Evolutionary conservation across 2,113 vertebrate genomes (phyloP).

Genomic region (Nothobranchius furzeri): DNA sequence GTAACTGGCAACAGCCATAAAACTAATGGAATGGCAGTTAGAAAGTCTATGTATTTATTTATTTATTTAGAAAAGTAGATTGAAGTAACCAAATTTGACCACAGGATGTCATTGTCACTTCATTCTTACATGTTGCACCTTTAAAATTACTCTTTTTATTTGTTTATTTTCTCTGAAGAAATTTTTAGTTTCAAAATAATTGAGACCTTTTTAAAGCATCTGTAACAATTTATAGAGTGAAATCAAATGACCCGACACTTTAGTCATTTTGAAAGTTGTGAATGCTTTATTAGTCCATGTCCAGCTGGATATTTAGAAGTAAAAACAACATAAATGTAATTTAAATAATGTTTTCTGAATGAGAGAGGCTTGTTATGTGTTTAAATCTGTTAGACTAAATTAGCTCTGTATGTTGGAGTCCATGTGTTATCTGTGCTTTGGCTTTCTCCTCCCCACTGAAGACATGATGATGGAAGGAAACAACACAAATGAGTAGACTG

Average conservation of each 20-base stretch:
- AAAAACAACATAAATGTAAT: no score
- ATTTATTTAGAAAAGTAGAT: no score
- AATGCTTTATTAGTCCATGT: background rate
- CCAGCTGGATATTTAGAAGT: no score
- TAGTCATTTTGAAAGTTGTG: slow-evolving; percentile 1
- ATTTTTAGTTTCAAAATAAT: background rate
- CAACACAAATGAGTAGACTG: slow-evolving; percentile 18
- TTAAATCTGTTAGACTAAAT: background rate
- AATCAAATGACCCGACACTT: slow-evolving; percentile 3
- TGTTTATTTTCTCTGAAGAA: background rate
- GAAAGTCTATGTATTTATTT: no score
- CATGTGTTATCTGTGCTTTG: background rate
- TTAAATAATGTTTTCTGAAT: no score
- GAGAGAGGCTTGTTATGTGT: no score
- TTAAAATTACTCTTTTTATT: no score
- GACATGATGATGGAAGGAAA: background rate
- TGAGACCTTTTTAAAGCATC: background rate
- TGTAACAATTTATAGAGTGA: background rate
- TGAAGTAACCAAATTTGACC: no score
- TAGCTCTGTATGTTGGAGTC: background rate
- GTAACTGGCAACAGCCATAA: no score
- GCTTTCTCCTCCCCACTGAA: background rate
- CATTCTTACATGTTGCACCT: no score
- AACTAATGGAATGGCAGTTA: no score
- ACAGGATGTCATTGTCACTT: no score